A percentile compares a stretch with the other conserved stretches of the same genome.
Conservation (phyloP, 2,113 vertebrate genomes). For the Lasiurus cinereus region DNA sequence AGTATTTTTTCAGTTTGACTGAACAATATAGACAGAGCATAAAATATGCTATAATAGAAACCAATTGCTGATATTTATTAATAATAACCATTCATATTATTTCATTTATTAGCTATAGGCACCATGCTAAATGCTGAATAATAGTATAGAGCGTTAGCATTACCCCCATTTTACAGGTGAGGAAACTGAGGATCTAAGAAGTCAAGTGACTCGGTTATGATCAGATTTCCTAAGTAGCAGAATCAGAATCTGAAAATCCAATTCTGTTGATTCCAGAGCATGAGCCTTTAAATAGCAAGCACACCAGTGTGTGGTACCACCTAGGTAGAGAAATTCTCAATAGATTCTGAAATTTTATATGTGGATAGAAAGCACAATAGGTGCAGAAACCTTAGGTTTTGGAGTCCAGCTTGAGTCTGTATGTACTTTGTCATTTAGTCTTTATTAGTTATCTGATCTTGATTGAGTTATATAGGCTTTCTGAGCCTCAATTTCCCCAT, state of each 20-base stretch:
- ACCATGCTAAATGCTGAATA: neutral
- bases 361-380: neutral
- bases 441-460: neutral
- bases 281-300: neutral
- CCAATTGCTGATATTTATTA: neutral
- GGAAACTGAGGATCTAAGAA: neutral
- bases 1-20: constrained; percentile 19
- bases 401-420: neutral
- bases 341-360: neutral
- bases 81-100: neutral
- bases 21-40: neutral
- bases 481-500: neutral
- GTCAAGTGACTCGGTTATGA: neutral
- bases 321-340: neutral
- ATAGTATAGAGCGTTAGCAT: neutral
- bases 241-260: constrained; percentile 9
- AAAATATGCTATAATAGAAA: constrained; percentile 48
- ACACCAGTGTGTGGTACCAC: neutral
- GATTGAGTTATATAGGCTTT: neutral
- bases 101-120: constrained; percentile 3
- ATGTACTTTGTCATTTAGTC: neutral
- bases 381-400: neutral
- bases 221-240: constrained; percentile 16
- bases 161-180: constrained; percentile 6
- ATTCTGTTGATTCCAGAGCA: neutral